Evolutionary conservation across 2,113 vertebrate species (phyloP).

Genomic region (Platycercus adscitus): DNA sequence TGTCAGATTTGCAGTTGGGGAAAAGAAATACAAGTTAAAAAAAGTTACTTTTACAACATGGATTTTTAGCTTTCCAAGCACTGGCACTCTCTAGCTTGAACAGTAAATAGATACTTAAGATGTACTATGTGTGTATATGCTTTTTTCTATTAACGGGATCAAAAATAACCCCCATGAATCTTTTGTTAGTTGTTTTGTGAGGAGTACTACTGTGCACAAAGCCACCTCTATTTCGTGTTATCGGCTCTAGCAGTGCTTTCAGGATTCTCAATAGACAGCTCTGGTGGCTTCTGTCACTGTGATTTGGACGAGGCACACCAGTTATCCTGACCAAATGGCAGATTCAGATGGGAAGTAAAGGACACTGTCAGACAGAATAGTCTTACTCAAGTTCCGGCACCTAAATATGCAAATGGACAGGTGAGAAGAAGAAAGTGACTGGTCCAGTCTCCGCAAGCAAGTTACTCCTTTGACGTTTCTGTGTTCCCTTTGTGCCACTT

Average conservation of each 20-base stretch:
- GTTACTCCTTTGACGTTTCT: neutral
- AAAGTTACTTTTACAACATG: neutral
- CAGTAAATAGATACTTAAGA: neutral
- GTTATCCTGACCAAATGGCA: neutral
- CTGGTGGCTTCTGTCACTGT: neutral
- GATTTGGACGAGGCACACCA: neutral
- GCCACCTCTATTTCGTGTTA: neutral
- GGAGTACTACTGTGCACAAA: neutral
- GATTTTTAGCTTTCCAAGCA: neutral
- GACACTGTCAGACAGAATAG: neutral
- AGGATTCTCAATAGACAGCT: neutral
- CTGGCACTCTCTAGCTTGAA: neutral
- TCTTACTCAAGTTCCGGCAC: neutral
- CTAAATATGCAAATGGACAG: neutral
- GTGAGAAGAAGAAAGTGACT: neutral
- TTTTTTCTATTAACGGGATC: neutral
- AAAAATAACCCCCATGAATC: fast-evolving
- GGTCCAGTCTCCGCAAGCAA: neutral
- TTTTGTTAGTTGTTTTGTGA: neutral
- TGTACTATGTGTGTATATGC: neutral
- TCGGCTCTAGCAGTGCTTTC: neutral
- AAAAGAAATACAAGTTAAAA: neutral
- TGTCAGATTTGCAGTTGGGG: neutral
- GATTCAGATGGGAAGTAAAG: neutral
- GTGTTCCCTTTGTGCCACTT: neutral